phyloP scores from a whole-genome alignment of 1,140 invertebrate species.

The Bradysia coprophila region DNA sequence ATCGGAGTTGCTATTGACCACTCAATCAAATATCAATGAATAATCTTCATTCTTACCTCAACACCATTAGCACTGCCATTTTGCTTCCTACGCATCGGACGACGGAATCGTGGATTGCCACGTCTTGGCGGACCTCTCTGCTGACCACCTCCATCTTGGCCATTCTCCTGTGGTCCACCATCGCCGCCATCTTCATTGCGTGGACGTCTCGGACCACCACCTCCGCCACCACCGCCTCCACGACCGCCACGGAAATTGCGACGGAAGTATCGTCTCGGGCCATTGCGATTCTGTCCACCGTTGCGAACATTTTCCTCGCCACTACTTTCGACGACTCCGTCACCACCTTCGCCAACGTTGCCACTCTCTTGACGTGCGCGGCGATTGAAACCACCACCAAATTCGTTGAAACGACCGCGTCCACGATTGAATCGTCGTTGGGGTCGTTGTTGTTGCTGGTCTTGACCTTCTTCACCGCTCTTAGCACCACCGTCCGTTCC shows the following conservation, averaged over 20 bases:
- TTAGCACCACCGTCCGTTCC: conserved; percentile 14
- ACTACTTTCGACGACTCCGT: conserved; percentile 20
- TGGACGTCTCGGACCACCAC: conserved; percentile 27
- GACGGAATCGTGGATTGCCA: conserved; percentile 8
- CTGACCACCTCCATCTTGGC: conserved; percentile 9
- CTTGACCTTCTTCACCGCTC: conserved; percentile 2
- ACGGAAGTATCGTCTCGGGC: conserved; percentile 42
- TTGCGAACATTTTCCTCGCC: conserved; percentile 20
- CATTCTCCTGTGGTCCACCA: conserved; percentile 23
- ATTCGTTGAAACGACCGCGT: conserved; percentile 19
- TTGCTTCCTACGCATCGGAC: conserved; percentile 8
- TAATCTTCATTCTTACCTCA: no score
- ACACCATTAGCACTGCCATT: background rate
- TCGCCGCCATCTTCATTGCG: conserved; percentile 26
- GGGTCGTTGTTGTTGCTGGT: background rate
- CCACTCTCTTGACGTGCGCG: conserved; percentile 13
- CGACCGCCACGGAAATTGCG: conserved; percentile 37
- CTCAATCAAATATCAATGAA: no score
- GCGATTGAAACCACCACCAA: conserved; percentile 24
- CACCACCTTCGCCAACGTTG: conserved; percentile 20
- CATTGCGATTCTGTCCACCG: conserved; percentile 24
- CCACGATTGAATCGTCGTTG: conserved; percentile 8
- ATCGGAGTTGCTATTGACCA: no score
- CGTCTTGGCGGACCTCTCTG: conserved; percentile 2
- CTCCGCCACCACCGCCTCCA: conserved; percentile 22